Percentiles rank a stretch among this genome's conserved stretches.
phyloP scores from a whole-genome alignment of 1,140 invertebrate species.

The Sarcophaga peregrina region DNA sequence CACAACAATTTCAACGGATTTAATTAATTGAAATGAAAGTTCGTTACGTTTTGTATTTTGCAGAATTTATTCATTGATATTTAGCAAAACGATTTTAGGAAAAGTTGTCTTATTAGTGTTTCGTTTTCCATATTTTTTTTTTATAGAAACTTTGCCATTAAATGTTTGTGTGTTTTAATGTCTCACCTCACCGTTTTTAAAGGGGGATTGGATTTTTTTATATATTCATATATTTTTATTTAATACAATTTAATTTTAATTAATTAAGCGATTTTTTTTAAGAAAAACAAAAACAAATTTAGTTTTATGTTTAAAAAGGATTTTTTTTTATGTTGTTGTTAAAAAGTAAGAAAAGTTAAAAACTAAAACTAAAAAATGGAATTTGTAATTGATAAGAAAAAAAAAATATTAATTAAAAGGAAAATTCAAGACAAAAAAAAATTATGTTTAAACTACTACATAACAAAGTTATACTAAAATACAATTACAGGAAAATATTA shows the following conservation, averaged over 20 bases:
- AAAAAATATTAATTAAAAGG: slow-evolving; percentile 19
- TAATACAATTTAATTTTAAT: slow-evolving; percentile 33
- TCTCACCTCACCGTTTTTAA: slow-evolving; percentile 63
- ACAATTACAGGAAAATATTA: slow-evolving; percentile 36
- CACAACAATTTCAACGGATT: slow-evolving; percentile 64
- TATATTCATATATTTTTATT: slow-evolving; percentile 27
- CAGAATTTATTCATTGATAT: slow-evolving; percentile 24
- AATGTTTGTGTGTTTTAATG: slow-evolving; percentile 66
- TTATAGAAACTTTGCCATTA: slow-evolving; percentile 48
- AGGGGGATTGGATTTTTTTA: slow-evolving; percentile 31
- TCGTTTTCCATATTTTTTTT: neutral
- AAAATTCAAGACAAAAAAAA: slow-evolving; percentile 39
- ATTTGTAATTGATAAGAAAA: slow-evolving; percentile 42
- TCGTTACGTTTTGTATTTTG: neutral
- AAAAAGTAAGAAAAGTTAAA: neutral
- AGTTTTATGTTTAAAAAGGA: slow-evolving; percentile 12
- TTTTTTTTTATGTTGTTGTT: slow-evolving; percentile 26
- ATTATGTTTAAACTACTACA: slow-evolving; percentile 32
- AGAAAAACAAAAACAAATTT: slow-evolving; percentile 44
- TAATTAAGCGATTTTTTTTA: slow-evolving; percentile 15
- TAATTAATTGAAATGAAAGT: neutral
- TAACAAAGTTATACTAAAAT: slow-evolving; percentile 41
- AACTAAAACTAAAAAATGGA: slow-evolving; percentile 30
- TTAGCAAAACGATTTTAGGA: slow-evolving; percentile 32
- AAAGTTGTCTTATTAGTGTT: slow-evolving; percentile 29